Percentiles rank a stretch among this genome's conserved stretches.
These are phyloP conservation scores for Peromyscus californicus DNA, from an alignment of 2,113 vertebrate species.

Conservation along the genomic window DNA sequence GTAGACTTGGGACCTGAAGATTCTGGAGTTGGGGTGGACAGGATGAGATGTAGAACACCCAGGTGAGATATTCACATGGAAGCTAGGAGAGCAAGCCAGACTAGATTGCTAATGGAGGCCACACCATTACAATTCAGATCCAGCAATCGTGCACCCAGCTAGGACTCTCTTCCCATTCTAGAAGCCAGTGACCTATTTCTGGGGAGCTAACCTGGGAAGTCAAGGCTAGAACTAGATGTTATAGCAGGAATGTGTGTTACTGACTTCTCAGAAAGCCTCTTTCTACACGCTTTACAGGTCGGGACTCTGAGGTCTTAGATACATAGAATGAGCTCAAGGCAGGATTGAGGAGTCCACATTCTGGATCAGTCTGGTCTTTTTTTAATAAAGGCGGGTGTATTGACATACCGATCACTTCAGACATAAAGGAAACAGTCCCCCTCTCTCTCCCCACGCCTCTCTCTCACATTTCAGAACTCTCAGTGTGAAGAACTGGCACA, in stretches of 20 bases:
- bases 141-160: neutral
- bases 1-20: neutral
- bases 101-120: neutral
- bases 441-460: fast-evolving
- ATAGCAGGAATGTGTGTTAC: no score
- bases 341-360: neutral
- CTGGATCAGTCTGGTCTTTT: neutral
- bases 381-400: neutral
- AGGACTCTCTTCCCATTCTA: neutral
- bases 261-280: neutral
- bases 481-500: neutral
- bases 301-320: neutral
- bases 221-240: neutral
- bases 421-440: neutral
- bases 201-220: neutral
- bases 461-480: neutral
- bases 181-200: neutral
- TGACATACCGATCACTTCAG: neutral
- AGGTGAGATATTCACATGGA: neutral
- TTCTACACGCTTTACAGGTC: neutral
- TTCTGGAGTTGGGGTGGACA: neutral
- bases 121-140: neutral
- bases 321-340: neutral
- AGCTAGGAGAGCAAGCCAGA: neutral
- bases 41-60: neutral